Percentiles rank a stretch among this genome's conserved stretches.
phyloP scores from a whole-genome alignment of 2,113 vertebrate genomes.

The Tragelaphus buxtoni region DNA sequence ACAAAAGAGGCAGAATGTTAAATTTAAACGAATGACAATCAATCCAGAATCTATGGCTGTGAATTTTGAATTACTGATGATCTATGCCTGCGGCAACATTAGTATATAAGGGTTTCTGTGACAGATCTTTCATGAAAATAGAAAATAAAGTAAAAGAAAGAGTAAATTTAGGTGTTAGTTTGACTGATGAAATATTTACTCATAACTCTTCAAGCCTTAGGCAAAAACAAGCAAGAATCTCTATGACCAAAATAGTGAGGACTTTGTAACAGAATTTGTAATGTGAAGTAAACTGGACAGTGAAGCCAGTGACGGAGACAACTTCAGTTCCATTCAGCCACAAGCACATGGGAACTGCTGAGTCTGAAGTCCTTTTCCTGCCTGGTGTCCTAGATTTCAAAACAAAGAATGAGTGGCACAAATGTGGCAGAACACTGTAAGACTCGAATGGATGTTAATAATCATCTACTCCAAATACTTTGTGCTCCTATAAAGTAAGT shows the following conservation, averaged over 20 bases:
- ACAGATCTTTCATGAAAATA: neutral
- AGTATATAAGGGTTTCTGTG: neutral
- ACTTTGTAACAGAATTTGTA: neutral
- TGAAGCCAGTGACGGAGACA: neutral
- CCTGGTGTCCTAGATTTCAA: neutral
- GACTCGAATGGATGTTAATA: neutral
- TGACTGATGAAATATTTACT: slow-evolving; percentile 52
- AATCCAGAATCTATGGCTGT: neutral
- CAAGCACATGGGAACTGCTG: neutral
- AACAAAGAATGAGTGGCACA: neutral
- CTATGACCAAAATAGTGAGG: neutral
- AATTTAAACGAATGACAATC: neutral
- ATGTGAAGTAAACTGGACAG: neutral
- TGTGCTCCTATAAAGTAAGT: neutral
- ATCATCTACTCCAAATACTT: neutral
- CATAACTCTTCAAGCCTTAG: neutral
- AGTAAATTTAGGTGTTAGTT: neutral
- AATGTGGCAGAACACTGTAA: neutral
- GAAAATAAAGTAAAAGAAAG: neutral
- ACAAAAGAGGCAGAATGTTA: neutral
- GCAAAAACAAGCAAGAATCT: slow-evolving; percentile 17
- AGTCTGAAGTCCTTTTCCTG: neutral
- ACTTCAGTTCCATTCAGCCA: neutral
- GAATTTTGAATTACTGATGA: neutral
- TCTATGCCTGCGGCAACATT: neutral